Percentiles rank a stretch among this genome's conserved stretches.
Conservation (phyloP, 2,113 vertebrate genomes). For the Eulacestoma nigropectus region DNA sequence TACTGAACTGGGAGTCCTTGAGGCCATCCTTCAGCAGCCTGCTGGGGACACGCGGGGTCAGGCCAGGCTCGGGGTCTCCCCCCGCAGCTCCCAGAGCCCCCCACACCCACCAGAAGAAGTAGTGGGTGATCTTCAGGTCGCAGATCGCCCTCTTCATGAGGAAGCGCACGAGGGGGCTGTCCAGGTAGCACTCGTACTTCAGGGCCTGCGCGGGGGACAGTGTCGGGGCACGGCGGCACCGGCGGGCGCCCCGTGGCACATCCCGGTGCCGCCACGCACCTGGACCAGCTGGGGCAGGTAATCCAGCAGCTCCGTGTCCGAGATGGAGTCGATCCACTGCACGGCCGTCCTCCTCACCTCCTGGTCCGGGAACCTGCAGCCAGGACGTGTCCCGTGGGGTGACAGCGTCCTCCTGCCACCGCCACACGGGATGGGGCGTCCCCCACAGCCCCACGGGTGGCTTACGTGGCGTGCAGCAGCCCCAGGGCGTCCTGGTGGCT, state of each 20-base stretch:
- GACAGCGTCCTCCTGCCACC: neutral
- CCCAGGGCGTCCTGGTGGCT: constrained; percentile 91
- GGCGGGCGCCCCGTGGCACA: accelerated
- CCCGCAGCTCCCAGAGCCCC: accelerated
- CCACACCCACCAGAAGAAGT: constrained; percentile 88
- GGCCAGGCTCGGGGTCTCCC: accelerated
- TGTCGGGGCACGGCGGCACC: neutral
- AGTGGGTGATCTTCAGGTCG: constrained; percentile 90
- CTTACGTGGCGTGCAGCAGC: constrained; percentile 92
- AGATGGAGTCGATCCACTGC: constrained; percentile 94
- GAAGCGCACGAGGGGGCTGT: constrained; percentile 93
- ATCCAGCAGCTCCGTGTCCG: constrained; percentile 89
- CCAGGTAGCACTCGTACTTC: constrained; percentile 98
- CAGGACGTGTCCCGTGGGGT: accelerated
- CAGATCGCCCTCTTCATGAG: constrained; percentile 89
- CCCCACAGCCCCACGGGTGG: accelerated
- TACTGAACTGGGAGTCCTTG: constrained; percentile 96
- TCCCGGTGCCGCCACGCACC: constrained; percentile 58
- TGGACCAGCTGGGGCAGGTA: constrained; percentile 96
- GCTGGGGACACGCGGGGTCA: accelerated
- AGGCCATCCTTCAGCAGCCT: constrained; percentile 94
- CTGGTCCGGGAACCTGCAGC: constrained; percentile 89
- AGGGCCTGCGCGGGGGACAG: constrained; percentile 75
- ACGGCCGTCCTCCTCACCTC: constrained; percentile 91
- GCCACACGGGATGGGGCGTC: accelerated